Evolutionary conservation across 2,113 vertebrate species (phyloP), one percentile per base, ranked within the genome.

Genomic region (Potamarius usumacintae): DNA sequence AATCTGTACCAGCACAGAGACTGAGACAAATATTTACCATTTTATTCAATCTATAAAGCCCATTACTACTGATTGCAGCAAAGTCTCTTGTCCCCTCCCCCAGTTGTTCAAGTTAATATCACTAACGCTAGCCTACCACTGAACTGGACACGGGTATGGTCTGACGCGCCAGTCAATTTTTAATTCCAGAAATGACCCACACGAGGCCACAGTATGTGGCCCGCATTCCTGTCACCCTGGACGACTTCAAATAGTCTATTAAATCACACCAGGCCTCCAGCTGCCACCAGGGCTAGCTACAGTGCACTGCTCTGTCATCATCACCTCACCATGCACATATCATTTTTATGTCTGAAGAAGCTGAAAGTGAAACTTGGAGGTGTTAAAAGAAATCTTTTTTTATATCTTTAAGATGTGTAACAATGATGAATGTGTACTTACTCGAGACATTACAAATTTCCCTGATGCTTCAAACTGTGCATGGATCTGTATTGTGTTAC

Each of bases 171-270:
- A 88, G 92, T 93, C 89, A 80, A 89, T 91, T 91, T 92, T 92
- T 92, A 90, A 92, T 88, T 92, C 92, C 90, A 91, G 90, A 92
- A 93, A 93, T 93, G 92, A 90, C 91, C 87, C 84, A 89, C 89
- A 82, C 7, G 82, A 88, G 86, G 89, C 83, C 89, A 60, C 82
- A 86, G 92, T 88, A 89, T 90, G 89, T 90, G 90, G 90, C 90
- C 91, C 88, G 82, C 88, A 86, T 90, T 74, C 89, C 90, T 34
- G 90, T 88, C 88, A 91, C 92, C 90, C 92, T 76, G 91, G 81
- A 91, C 79, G 12, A 92, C 92, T 91, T 93, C 91, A 92, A 92
- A 93, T 89, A 89, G 87, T 30, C 87, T 83, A 88, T 79, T 89
- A 89, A 90, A 91, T 89, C 91, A 83, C 76, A 63, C 69, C 58